Percentiles rank a stretch among this genome's conserved stretches.
Evolutionary conservation across 2,888 invertebrate species (phyloP).

Genomic region (Helicoverpa assulta): DNA sequence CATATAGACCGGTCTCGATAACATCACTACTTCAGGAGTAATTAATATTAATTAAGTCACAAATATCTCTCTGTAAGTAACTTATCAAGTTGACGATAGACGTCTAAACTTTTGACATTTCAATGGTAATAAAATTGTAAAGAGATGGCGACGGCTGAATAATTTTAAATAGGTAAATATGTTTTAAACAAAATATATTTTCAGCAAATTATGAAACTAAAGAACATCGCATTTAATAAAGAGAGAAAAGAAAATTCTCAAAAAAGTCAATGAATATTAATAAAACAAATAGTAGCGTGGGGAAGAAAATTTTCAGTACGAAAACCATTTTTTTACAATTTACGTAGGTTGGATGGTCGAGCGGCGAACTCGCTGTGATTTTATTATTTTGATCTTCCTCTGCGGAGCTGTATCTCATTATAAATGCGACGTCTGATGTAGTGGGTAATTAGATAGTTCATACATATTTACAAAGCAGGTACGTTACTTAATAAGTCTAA

Average conservation of each 20-base stretch:
- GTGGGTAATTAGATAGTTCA: constrained; percentile 58
- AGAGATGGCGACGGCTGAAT: too few relatives aligned
- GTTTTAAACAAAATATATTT: too few relatives aligned
- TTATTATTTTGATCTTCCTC: constrained; percentile 11
- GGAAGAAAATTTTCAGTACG: neutral
- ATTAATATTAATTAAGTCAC: too few relatives aligned
- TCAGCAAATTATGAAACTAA: neutral
- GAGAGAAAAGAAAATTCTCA: neutral
- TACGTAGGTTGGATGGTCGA: constrained; percentile 19
- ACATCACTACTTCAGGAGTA: neutral
- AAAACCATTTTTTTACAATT: constrained; percentile 7
- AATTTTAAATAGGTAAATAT: too few relatives aligned
- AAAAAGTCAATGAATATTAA: constrained; percentile 1
- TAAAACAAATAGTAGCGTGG: constrained; percentile 4
- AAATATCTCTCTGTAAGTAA: too few relatives aligned
- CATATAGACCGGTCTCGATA: neutral
- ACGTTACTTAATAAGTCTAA: constrained; percentile 52
- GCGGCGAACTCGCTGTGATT: constrained; percentile 9
- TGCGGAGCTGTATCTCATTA: constrained; percentile 41
- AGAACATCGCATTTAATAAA: neutral
- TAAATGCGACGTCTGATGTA: constrained; percentile 45
- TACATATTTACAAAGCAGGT: constrained; percentile 47
- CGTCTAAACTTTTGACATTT: too few relatives aligned
- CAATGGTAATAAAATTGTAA: too few relatives aligned
- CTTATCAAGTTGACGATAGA: too few relatives aligned